A percentile compares a stretch with the other conserved stretches of the same genome.
These are phyloP conservation scores for Linepithema humile DNA, from an alignment of 1,140 invertebrate species.

Conservation along the genomic window DNA sequence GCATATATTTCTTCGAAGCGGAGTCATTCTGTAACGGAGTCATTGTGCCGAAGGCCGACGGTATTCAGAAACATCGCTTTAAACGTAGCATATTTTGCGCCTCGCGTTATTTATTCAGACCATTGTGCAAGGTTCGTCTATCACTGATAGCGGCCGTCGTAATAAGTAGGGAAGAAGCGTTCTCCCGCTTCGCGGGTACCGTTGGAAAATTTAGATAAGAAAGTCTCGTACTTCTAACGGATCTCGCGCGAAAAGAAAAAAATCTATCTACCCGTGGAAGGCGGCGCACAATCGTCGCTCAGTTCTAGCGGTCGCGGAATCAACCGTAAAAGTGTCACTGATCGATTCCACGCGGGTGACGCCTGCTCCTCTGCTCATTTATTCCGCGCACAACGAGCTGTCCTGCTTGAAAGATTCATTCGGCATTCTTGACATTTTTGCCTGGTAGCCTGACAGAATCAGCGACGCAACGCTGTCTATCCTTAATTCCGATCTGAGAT, in stretches of 20 bases:
- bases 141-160: not conserved
- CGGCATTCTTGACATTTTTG: constrained; percentile 70
- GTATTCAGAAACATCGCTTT: not conserved
- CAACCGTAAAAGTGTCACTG: constrained; percentile 63
- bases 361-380: constrained; percentile 62
- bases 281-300: not conserved
- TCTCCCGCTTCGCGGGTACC: not conserved
- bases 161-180: not conserved
- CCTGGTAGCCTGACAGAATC: constrained; percentile 31
- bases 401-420: constrained; percentile 73
- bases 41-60: no score
- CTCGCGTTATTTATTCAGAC: not conserved
- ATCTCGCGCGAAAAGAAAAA: constrained; percentile 23
- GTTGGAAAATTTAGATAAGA: constrained; percentile 45
- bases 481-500: constrained; percentile 47
- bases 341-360: constrained; percentile 55
- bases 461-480: constrained; percentile 42
- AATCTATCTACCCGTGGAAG: constrained; percentile 6
- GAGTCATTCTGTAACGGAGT: no score
- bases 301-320: constrained; percentile 33
- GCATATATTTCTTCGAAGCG: no score
- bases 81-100: not conserved
- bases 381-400: constrained; percentile 62
- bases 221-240: constrained; percentile 46
- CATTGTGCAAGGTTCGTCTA: not conserved